phyloP scores from a whole-genome alignment of 1,140 invertebrate species.

The Brachionus asplanchnoidis region DNA sequence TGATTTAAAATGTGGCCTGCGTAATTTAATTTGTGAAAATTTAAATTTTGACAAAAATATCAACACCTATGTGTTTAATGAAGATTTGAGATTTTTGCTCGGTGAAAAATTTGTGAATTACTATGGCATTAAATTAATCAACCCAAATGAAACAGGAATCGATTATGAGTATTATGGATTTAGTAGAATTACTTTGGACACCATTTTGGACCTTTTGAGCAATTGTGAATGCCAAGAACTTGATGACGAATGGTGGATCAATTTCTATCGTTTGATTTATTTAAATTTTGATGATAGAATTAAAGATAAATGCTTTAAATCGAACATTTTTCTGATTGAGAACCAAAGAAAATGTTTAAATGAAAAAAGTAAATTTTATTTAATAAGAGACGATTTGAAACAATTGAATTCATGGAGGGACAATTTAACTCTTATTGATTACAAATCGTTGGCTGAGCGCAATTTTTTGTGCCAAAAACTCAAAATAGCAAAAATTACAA shows the following conservation, averaged over 20 bases:
- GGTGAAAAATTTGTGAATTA: background rate
- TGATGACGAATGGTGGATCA: slow-evolving; percentile 11
- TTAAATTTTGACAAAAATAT: background rate
- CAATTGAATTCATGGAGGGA: background rate
- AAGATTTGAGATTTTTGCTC: background rate
- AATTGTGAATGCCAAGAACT: background rate
- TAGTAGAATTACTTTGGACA: background rate
- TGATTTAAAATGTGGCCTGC: background rate
- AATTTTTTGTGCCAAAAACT: background rate
- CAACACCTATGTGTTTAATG: background rate
- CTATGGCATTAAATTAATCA: background rate
- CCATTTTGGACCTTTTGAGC: background rate
- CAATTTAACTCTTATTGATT: background rate
- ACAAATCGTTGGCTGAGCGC: background rate
- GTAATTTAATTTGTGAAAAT: background rate
- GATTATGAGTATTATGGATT: slow-evolving; percentile 18
- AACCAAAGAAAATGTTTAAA: background rate
- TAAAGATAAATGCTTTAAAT: background rate
- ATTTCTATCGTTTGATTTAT: background rate
- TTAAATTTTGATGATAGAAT: background rate
- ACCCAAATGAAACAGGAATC: background rate
- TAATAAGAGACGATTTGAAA: background rate
- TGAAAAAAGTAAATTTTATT: background rate
- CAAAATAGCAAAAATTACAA: background rate
- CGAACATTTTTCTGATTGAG: background rate